Evolutionary conservation across 2,113 vertebrate genomes (phyloP).

Genomic region (Leptobrachium ailaonicum): DNA sequence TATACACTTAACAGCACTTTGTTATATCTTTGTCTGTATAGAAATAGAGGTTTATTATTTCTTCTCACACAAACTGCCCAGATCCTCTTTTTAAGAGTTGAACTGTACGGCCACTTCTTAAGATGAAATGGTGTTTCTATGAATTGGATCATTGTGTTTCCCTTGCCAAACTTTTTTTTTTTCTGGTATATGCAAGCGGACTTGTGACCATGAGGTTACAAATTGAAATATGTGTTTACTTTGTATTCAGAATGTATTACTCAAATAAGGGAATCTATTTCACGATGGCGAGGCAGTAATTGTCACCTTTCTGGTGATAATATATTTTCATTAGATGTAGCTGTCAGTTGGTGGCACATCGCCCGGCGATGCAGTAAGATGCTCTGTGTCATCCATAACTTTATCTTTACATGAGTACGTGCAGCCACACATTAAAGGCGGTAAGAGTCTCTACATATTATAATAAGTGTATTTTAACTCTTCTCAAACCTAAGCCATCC

Average conservation of each 20-base stretch:
- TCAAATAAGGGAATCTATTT: slow-evolving; percentile 36
- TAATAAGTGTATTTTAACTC: no score
- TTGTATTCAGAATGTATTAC: slow-evolving; percentile 40
- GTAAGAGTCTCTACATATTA: no score
- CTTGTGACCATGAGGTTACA: background rate
- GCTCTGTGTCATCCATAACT: background rate
- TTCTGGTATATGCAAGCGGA: background rate
- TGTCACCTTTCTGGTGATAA: slow-evolving; percentile 31
- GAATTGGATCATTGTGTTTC: slow-evolving; percentile 5
- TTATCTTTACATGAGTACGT: background rate
- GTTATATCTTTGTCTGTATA: no score
- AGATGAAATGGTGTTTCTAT: background rate
- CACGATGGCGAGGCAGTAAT: slow-evolving; percentile 36
- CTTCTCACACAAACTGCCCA: no score
- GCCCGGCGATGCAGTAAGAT: slow-evolving; percentile 13
- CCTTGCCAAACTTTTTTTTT: background rate
- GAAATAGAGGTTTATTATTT: no score
- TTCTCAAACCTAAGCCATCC: no score
- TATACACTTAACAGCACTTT: no score
- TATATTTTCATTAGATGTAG: slow-evolving; percentile 44
- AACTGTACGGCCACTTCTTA: no score
- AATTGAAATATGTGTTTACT: slow-evolving; percentile 30
- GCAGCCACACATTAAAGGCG: no score
- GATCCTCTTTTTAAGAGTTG: no score
- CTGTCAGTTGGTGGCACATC: slow-evolving; percentile 30